Evolutionary conservation across 2,113 vertebrate genomes (phyloP), one percentile per base, ranked within the genome.

Genomic region (Salvator merianae): DNA sequence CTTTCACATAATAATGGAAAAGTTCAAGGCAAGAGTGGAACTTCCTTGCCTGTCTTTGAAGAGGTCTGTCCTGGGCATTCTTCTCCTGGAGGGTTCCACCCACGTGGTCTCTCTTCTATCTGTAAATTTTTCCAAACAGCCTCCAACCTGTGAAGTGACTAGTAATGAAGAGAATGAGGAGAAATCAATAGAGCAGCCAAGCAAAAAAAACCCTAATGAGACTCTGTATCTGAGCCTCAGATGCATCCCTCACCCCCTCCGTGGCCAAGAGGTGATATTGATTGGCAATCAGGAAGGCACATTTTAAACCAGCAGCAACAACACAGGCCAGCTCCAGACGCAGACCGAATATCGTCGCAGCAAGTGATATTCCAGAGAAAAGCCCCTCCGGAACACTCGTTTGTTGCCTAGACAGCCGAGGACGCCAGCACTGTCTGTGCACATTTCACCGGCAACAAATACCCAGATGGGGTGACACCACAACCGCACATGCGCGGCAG

Each of bases 81-180:
- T 79, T 68, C 30, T 65, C 53, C 14, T 68, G 81, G 28, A 75
- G 62, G 63, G 66, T 78, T 53, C 30, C 9, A 2, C 8, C 62
- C 38, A n/a, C 38, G 18, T 50, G 24, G 28, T 32, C 24, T 30
- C 53, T 13, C 7, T 3, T 36, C 20, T 7, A 24, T 34, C 34
- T 62, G 81, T 74, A 73, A 55, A 63, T 69, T 63, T 76, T 66
- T 47, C 30, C 36, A 34, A 79, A 40, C 28, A 2, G n/a, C 73
- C 38, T 65, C 50, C 43, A 36, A 40, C 72, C 68, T 89, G 84
- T 84, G 84, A 86, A 32, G 53, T 4, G 81, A 36, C 81, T 89
- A 38, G 81, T 81, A 86, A 89, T 89, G 75, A 85, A 85, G 59
- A 68, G 59, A 66, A 76, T 63, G 81, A 79, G 71, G 82, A 63